Evolutionary conservation across 2,113 vertebrate genomes (phyloP).

Genomic region (Lophius piscatorius): DNA sequence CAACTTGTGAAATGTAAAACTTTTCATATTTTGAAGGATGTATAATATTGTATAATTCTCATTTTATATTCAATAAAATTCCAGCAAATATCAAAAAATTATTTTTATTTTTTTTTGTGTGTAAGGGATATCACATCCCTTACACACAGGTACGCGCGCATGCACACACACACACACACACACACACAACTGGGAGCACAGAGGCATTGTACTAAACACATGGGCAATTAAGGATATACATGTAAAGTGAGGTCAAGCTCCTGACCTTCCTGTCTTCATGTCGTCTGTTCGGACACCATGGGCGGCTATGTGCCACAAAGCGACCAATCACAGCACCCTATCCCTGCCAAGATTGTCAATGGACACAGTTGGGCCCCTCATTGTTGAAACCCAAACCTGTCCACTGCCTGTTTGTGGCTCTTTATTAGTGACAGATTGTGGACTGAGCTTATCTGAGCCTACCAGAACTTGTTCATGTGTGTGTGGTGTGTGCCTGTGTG

Average conservation of each 20-base stretch:
- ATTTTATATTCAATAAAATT: no score
- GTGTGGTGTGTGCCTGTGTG: conserved; percentile 32
- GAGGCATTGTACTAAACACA: conserved; percentile 20
- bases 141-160: conserved; percentile 14
- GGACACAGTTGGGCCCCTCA: conserved; percentile 27
- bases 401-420: conserved; percentile 52
- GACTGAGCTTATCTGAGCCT: conserved; percentile 73
- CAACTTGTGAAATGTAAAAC: no score
- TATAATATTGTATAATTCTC: no score
- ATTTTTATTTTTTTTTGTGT: no score
- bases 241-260: conserved; percentile 68
- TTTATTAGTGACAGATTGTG: conserved; percentile 73
- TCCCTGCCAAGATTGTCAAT: conserved; percentile 8
- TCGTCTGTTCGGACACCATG: conserved; percentile 36
- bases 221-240: conserved; percentile 58
- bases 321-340: conserved; percentile 16
- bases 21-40: no score
- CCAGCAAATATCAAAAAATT: no score
- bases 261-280: conserved; percentile 46
- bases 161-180: conserved; percentile 2
- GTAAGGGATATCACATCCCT: no score
- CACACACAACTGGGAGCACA: conserved; percentile 3
- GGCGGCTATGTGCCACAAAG: conserved; percentile 23
- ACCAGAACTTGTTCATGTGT: conserved; percentile 47
- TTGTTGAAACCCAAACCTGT: conserved; percentile 62